Conservation (phyloP, 2,113 vertebrate genomes). For the Xiphias gladius region DNA sequence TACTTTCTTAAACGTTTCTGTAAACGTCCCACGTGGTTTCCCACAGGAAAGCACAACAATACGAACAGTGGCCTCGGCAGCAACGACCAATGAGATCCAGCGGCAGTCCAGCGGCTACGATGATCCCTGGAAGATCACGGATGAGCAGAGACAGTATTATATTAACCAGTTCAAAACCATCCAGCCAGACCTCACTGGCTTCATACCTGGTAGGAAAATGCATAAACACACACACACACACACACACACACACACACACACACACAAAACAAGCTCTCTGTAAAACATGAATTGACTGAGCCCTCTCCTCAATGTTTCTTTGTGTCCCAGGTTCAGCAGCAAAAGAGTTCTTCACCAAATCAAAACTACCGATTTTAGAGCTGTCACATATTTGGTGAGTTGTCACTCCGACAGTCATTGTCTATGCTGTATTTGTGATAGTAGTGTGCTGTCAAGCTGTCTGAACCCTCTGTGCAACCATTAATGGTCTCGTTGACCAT, state of each 20-base stretch:
- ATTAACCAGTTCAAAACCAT: conserved; percentile 99
- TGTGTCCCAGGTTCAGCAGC: conserved; percentile 92
- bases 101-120: conserved; percentile 97
- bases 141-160: conserved; percentile 99
- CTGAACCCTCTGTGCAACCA: no score
- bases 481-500: no score
- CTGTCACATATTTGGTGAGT: conserved; percentile 99
- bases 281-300: neutral
- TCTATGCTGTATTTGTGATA: neutral
- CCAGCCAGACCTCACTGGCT: conserved; percentile 97
- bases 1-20: neutral
- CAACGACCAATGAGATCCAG: conserved; percentile 95
- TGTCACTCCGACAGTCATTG: neutral
- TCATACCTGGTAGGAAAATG: conserved; percentile 93
- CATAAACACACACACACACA: neutral
- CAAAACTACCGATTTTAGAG: conserved; percentile 98
- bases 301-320: neutral
- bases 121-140: conserved; percentile 99
- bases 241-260: neutral
- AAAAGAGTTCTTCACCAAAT: conserved; percentile 99
- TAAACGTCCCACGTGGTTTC: neutral
- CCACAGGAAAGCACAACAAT: conserved; percentile 89
- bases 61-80: conserved; percentile 92
- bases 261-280: accelerated
- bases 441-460: neutral